Percentiles rank a stretch among this genome's conserved stretches.
These are phyloP conservation scores for Drepana arcuata DNA, from an alignment of 1,140 invertebrate species.

Conservation along the genomic window DNA sequence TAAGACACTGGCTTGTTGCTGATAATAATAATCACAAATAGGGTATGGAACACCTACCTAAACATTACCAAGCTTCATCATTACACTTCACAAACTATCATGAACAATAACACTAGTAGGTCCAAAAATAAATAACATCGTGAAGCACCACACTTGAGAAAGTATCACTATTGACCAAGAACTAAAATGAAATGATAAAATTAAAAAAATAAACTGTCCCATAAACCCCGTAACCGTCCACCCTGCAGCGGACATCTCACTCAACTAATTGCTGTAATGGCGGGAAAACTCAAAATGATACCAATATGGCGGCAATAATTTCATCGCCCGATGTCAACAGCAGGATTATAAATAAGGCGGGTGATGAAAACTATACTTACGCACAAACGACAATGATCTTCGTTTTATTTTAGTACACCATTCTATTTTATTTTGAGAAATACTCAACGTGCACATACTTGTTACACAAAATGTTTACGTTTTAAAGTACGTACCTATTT, in stretches of 20 bases:
- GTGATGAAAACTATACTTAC: conserved; percentile 63
- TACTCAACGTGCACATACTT: neutral
- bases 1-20: too few species aligned
- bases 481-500: too few species aligned
- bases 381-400: conserved; percentile 56
- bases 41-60: too few species aligned
- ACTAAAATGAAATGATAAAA: too few species aligned
- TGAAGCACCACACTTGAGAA: too few species aligned
- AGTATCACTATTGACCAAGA: too few species aligned
- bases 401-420: conserved; percentile 38
- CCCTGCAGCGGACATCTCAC: conserved; percentile 57
- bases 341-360: conserved; percentile 58
- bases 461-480: neutral
- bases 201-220: conserved; percentile 26
- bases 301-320: conserved; percentile 54
- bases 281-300: conserved; percentile 52
- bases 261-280: conserved; percentile 67
- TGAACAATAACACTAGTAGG: too few species aligned
- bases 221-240: conserved; percentile 55
- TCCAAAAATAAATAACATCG: too few species aligned
- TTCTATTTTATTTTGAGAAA: conserved; percentile 21
- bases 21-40: too few species aligned
- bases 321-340: conserved; percentile 48
- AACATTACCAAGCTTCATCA: too few species aligned
- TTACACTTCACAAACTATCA: too few species aligned